Base-by-base conservation (phyloP, 2,113 vertebrate genomes). In the Platanista minor region DNA sequence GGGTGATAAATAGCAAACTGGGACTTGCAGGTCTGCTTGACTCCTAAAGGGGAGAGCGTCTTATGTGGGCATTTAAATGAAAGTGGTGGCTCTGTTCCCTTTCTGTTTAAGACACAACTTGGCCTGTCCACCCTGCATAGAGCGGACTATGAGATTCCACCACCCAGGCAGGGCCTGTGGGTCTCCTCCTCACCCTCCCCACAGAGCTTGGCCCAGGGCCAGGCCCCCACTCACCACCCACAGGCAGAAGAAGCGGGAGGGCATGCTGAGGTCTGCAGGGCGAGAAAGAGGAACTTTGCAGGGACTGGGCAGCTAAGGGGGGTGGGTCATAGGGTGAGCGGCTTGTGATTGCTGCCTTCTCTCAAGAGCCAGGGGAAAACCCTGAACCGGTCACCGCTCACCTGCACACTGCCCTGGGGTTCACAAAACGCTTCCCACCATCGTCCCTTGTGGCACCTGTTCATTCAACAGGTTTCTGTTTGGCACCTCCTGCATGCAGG, bases 191-290 rank as follows among this genome's bases (percentile, higher is more conserved):
- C 0, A 3, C 23, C 43, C 25, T 74, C 66, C 46, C 39, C 2
- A 1, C n/a, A 46, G 43, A 84, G 46, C 62, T 46, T 27, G 49
- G 69, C 91, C 17, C 21, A 36, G 49, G 17, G 25, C 46, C 20
- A 2, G 36, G 0, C 49, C 20, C 27, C 78, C n/a, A 2, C 27
- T 23, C 5, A 8, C 57, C 10, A 39, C 4, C 0, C 27, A 36
- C 20, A 62, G 54, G 57, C 57, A n/a, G 27, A 39, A 23, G 66
- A 62, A 41, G 27, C 15, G 0, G 39, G 43, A 81, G 78, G 41
- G 29, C 9, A 2, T 13, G 72, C 14, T 0, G 71, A 52, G 54
- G 12, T 54, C 23, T 72, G 14, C n/a, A 33, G 62, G 33, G 46
- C 3, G 17, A 7, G 39, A 66, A 74, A n/a, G 72, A 49, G 71